Conservation (phyloP, 2,113 vertebrate genomes). For the Acrocephalus kingi region DNA sequence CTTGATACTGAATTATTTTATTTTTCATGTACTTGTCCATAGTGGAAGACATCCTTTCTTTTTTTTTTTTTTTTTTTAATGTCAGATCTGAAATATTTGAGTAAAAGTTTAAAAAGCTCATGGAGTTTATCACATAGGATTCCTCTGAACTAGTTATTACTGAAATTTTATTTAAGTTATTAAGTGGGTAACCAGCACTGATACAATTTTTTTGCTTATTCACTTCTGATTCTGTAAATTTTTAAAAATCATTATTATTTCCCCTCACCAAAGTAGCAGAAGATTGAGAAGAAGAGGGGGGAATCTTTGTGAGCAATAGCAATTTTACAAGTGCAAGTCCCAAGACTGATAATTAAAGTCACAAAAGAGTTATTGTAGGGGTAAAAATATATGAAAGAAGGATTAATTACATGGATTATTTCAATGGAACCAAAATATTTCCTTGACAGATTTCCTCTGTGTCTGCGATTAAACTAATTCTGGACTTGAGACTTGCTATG, state of each 20-base stretch:
- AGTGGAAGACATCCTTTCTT: neutral
- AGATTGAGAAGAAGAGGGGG: rapidly evolving
- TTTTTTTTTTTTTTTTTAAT: neutral
- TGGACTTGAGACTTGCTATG: neutral
- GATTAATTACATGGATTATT: neutral
- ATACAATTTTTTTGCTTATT: neutral
- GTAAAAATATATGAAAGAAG: neutral
- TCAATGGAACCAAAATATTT: neutral
- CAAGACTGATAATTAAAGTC: neutral
- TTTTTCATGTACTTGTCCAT: neutral
- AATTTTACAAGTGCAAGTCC: neutral
- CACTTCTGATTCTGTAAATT: neutral
- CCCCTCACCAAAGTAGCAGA: neutral
- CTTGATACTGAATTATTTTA: neutral
- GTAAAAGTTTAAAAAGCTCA: neutral
- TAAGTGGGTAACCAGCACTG: neutral
- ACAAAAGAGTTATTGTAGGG: rapidly evolving
- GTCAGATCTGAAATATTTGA: neutral
- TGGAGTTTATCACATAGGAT: neutral
- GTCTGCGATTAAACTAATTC: neutral
- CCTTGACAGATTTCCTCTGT: neutral
- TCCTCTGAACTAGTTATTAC: neutral
- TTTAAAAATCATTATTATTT: neutral
- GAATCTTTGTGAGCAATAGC: neutral
- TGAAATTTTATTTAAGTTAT: neutral